Percentiles rank a stretch among this genome's conserved stretches.
These are phyloP conservation scores for Drosophila monieri DNA, from an alignment of 2,888 invertebrate species.

Conservation along the genomic window DNA sequence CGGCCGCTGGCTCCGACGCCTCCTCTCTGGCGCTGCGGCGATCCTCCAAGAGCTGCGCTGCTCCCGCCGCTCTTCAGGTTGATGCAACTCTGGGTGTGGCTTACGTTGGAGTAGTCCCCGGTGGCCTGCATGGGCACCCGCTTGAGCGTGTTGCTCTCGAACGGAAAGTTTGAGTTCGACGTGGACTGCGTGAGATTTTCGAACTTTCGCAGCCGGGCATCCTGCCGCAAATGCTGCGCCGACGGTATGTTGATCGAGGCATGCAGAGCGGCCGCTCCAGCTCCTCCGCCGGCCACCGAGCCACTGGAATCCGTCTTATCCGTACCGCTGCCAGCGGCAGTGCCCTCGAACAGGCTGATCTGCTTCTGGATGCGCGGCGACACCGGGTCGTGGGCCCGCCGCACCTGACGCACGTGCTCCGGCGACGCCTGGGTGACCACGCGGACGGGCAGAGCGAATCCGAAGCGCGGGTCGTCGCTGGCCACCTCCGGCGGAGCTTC, in stretches of 20 bases:
- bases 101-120: slow-evolving; percentile 70
- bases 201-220: slow-evolving; percentile 79
- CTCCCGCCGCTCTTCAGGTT: slow-evolving; percentile 74
- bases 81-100: slow-evolving; percentile 80
- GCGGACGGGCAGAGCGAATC: slow-evolving; percentile 60
- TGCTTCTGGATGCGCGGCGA: slow-evolving; percentile 82
- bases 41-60: slow-evolving; percentile 20
- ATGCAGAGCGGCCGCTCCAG: slow-evolving; percentile 51
- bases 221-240: slow-evolving; percentile 73
- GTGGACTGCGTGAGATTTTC: slow-evolving; percentile 81
- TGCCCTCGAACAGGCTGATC: slow-evolving; percentile 80
- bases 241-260: slow-evolving; percentile 79
- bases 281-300: slow-evolving; percentile 28
- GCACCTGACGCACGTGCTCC: slow-evolving; percentile 64
- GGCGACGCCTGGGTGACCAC: slow-evolving; percentile 66
- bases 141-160: slow-evolving; percentile 81
- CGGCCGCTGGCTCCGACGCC: background rate
- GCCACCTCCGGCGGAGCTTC: slow-evolving; percentile 73
- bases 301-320: slow-evolving; percentile 16
- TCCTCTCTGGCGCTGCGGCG: slow-evolving; percentile 62
- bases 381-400: slow-evolving; percentile 78
- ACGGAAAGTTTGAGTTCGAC: slow-evolving; percentile 82
- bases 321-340: slow-evolving; percentile 1
- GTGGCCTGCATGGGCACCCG: slow-evolving; percentile 67
- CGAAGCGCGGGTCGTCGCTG: slow-evolving; percentile 53